Percentiles rank a stretch among this genome's conserved stretches.
Conservation (phyloP, 2,888 invertebrate species). For the Sturmia bella region DNA sequence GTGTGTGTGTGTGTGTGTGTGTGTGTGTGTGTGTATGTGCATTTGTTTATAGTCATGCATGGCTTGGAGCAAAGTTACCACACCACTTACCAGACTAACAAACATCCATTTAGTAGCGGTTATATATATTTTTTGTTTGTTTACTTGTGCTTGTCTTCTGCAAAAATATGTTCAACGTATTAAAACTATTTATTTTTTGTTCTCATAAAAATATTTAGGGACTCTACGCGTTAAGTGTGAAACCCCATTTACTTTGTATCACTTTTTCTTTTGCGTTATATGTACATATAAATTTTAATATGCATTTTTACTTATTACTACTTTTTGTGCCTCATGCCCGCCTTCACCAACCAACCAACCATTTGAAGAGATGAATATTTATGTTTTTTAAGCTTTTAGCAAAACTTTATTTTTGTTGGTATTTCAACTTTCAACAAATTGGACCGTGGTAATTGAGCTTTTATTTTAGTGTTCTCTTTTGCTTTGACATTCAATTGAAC, state of each 20-base stretch:
- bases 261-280: constrained; percentile 26
- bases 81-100: constrained; percentile 43
- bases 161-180: constrained; percentile 52
- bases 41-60: too few relatives aligned
- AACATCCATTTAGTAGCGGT: constrained; percentile 32
- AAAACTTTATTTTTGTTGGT: constrained; percentile 58
- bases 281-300: constrained; percentile 63
- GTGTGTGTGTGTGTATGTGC: constrained; percentile 5
- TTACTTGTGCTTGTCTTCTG: constrained; percentile 36
- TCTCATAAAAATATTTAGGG: constrained; percentile 46
- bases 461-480: constrained; percentile 26
- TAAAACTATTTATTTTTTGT: constrained; percentile 54
- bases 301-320: constrained; percentile 22
- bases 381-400: constrained; percentile 66
- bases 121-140: constrained; percentile 26
- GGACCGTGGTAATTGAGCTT: constrained; percentile 2
- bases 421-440: constrained; percentile 10
- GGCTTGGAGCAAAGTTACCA: background rate
- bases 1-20: constrained; percentile 16
- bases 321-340: constrained; percentile 10
- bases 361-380: constrained; percentile 65
- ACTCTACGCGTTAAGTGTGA: constrained; percentile 63
- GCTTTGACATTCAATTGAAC: constrained; percentile 63
- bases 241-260: constrained; percentile 50
- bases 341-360: too few relatives aligned